Conservation (phyloP, 2,797 vertebrate species). For the Octomys mimax region DNA sequence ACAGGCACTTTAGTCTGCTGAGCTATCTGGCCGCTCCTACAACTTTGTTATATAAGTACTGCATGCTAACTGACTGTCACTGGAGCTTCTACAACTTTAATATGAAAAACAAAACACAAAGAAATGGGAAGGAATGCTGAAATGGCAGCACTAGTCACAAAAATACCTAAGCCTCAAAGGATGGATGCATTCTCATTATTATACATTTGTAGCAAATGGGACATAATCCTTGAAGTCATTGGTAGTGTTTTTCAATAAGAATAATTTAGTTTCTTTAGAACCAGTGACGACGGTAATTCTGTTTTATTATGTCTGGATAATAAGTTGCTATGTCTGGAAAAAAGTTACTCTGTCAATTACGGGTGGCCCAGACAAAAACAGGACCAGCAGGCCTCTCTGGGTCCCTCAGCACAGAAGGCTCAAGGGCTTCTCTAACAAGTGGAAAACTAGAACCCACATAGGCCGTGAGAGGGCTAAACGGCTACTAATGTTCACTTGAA, state of each 20-base stretch:
- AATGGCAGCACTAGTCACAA: constrained; percentile 17
- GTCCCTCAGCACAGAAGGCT: constrained; percentile 66
- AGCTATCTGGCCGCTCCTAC: too few species aligned
- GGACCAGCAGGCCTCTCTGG: constrained; percentile 54
- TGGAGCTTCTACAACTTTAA: neutral
- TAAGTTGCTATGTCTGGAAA: constrained; percentile 57
- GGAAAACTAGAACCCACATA: constrained; percentile 75
- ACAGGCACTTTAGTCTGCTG: too few species aligned
- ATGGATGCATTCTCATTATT: neutral
- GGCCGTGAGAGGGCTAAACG: constrained; percentile 77
- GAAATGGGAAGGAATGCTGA: neutral
- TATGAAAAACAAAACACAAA: neutral
- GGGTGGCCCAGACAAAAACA: constrained; percentile 64
- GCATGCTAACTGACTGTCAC: too few species aligned
- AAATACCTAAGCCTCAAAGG: constrained; percentile 46
- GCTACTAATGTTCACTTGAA: constrained; percentile 80
- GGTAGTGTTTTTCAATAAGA: constrained; percentile 57
- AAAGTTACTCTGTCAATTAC: constrained; percentile 67
- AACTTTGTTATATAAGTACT: neutral
- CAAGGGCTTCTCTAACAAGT: constrained; percentile 73
- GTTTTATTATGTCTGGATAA: constrained; percentile 64
- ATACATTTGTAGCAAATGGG: neutral
- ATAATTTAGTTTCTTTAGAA: constrained; percentile 69
- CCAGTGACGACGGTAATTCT: constrained; percentile 54
- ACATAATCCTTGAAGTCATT: constrained; percentile 14